Percentiles rank a stretch among this genome's conserved stretches.
These are phyloP conservation scores for Leucoraja ocellata DNA, from an alignment of 2,797 vertebrate genomes.

Conservation along the genomic window DNA sequence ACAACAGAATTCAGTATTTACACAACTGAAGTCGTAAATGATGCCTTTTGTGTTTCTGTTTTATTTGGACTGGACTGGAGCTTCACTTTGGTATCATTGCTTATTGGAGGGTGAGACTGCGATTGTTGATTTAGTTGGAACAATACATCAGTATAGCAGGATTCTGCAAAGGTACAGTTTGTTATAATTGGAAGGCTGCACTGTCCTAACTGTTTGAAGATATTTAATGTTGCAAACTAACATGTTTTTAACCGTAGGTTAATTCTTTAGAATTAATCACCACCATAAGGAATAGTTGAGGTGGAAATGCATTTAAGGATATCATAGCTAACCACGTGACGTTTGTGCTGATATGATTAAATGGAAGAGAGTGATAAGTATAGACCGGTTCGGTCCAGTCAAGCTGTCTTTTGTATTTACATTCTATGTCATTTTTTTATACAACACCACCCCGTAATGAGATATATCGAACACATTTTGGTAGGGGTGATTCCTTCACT, in stretches of 20 bases:
- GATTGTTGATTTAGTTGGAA: slow-evolving; percentile 6
- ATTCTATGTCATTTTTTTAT: background rate
- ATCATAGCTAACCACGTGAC: background rate
- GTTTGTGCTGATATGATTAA: background rate
- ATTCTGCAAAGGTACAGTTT: background rate
- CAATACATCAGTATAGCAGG: background rate
- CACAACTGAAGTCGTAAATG: background rate
- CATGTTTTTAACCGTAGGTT: background rate
- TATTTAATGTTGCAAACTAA: background rate
- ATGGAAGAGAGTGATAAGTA: no score
- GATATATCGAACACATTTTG: background rate
- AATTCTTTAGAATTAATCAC: background rate
- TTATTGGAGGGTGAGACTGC: background rate
- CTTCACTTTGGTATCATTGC: background rate
- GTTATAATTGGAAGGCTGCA: slow-evolving; percentile 4
- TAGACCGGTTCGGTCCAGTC: no score
- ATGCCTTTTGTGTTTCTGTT: background rate
- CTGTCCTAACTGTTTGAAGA: background rate
- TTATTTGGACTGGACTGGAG: background rate
- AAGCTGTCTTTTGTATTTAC: background rate
- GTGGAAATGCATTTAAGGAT: background rate
- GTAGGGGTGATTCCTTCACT: no score
- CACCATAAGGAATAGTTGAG: background rate
- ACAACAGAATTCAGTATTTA: background rate
- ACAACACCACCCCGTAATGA: background rate